Conservation (phyloP, 2,797 vertebrate species). For the Centroberyx gerrardi region DNA sequence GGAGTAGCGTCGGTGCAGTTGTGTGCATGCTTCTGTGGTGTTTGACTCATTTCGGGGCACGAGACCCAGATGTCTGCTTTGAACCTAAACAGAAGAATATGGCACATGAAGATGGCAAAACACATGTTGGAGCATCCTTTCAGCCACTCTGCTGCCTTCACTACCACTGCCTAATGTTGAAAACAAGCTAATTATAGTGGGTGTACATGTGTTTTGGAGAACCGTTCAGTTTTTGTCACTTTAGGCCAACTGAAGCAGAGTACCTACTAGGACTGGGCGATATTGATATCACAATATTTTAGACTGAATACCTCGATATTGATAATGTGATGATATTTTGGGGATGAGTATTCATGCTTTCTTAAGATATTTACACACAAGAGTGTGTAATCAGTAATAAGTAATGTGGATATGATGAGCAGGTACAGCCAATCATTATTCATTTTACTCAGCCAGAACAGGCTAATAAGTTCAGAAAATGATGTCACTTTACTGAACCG, state of each 20-base stretch:
- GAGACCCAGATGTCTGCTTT: slow-evolving; percentile 74
- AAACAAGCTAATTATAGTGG: slow-evolving; percentile 24
- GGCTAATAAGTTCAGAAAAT: too few relatives aligned
- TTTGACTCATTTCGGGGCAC: slow-evolving; percentile 66
- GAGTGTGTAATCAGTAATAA: too few relatives aligned
- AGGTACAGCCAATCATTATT: too few relatives aligned
- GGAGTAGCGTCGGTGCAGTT: slow-evolving; percentile 46
- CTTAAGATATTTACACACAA: too few relatives aligned
- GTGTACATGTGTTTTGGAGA: background rate
- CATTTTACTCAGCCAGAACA: too few relatives aligned
- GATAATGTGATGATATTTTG: too few relatives aligned
- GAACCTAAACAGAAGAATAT: slow-evolving; percentile 69
- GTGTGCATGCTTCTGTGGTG: slow-evolving; percentile 60
- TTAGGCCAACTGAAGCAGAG: background rate
- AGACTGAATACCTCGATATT: too few relatives aligned
- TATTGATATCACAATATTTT: too few relatives aligned
- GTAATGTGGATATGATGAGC: too few relatives aligned
- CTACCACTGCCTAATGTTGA: slow-evolving; percentile 29
- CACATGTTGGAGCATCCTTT: slow-evolving; percentile 48
- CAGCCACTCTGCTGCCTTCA: slow-evolving; percentile 12
- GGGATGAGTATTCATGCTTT: too few relatives aligned
- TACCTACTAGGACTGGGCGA: background rate
- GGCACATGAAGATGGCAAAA: slow-evolving; percentile 56
- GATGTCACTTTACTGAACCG: too few relatives aligned
- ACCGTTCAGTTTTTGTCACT: slow-evolving; percentile 14